phyloP scores from a whole-genome alignment of 2,888 invertebrate species.

The Cephus sareptanus region DNA sequence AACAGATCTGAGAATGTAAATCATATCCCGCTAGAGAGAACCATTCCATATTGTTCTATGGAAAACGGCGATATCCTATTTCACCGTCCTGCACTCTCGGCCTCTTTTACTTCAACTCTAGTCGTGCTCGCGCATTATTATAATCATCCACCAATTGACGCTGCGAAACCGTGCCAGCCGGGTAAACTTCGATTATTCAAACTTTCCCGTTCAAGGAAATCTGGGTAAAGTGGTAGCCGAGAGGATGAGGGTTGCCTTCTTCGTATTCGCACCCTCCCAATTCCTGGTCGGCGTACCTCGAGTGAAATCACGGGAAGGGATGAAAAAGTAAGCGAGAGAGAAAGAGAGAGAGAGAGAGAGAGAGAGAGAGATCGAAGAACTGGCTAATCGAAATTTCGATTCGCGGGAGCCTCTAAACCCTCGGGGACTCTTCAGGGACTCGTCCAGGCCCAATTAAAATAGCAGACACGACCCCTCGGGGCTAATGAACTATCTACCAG shows the following conservation, averaged over 20 bases:
- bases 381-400: neutral
- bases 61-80: too few species aligned
- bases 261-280: too few species aligned
- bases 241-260: neutral
- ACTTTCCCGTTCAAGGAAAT: neutral
- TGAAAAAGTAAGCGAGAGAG: neutral
- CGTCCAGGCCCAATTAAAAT: slow-evolving; percentile 2
- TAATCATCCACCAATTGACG: slow-evolving; percentile 5
- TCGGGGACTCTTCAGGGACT: too few species aligned
- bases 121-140: neutral
- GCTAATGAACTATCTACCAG: neutral
- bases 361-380: neutral
- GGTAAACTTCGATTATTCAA: slow-evolving; percentile 6
- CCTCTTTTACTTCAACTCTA: neutral
- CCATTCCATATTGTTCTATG: neutral
- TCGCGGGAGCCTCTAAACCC: too few species aligned
- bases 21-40: neutral
- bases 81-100: neutral
- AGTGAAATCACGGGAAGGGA: neutral
- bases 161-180: neutral
- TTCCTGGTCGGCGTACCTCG: too few species aligned
- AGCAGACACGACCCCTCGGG: neutral
- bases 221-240: neutral
- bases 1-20: neutral
- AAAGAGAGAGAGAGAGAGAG: neutral